These are phyloP conservation scores for Thinocorus orbignyianus DNA, from an alignment of 2,113 vertebrate species.

Conservation along the genomic window DNA sequence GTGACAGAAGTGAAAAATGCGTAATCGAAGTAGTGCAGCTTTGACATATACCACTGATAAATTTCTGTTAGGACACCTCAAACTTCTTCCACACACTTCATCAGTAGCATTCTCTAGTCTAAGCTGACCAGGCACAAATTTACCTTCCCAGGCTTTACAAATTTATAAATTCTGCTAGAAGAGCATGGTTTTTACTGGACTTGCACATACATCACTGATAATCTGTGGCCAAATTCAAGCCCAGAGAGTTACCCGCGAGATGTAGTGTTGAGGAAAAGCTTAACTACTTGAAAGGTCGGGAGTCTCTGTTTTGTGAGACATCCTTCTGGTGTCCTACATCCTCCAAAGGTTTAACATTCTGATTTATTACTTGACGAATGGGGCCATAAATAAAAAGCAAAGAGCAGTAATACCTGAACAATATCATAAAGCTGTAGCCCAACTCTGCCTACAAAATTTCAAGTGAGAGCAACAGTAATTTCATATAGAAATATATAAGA, in stretches of 20 bases:
- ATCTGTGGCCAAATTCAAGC: neutral
- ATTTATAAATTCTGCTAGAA: neutral
- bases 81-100: neutral
- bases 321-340: neutral
- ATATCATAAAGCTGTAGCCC: neutral
- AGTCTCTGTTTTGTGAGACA: neutral
- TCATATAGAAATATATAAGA: no score
- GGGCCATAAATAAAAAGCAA: neutral
- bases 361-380: neutral
- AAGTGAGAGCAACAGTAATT: neutral
- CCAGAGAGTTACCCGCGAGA: neutral
- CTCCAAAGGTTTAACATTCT: neutral
- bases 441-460: neutral
- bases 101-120: neutral
- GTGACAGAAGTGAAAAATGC: neutral
- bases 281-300: neutral
- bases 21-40: neutral
- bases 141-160: neutral
- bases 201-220: rapidly evolving
- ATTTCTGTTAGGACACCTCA: neutral
- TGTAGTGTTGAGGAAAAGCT: neutral
- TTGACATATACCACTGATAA: neutral
- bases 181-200: neutral
- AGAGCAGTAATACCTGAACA: neutral
- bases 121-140: neutral